Evolutionary conservation across 2,888 invertebrate species (phyloP).

Genomic region (Cabera pusaria): DNA sequence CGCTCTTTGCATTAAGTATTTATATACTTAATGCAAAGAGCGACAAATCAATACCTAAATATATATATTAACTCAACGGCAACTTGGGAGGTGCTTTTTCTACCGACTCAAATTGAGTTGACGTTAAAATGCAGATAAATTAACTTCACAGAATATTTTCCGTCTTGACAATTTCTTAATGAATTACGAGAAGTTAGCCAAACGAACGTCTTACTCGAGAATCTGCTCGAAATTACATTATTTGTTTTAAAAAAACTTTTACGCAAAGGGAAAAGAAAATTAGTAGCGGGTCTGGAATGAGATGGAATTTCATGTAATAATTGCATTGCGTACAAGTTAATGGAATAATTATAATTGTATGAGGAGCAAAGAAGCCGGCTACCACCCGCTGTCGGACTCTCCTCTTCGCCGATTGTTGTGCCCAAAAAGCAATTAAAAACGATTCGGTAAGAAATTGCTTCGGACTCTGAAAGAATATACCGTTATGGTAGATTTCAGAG

Average conservation of each 20-base stretch:
- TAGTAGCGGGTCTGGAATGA: constrained; percentile 46
- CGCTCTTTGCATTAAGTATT: too few species aligned
- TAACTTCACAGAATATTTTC: too few species aligned
- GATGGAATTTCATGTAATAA: constrained; percentile 68
- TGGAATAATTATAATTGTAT: constrained; percentile 81
- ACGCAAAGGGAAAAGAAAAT: constrained; percentile 26
- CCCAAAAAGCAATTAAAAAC: constrained; percentile 78
- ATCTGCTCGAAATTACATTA: constrained; percentile 18
- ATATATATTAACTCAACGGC: too few species aligned
- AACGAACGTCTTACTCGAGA: constrained; percentile 3
- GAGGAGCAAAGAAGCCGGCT: constrained; percentile 69
- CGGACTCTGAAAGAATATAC: constrained; percentile 53
- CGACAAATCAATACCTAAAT: too few species aligned
- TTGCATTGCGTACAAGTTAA: constrained; percentile 73
- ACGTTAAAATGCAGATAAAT: too few species aligned
- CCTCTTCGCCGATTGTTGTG: constrained; percentile 70
- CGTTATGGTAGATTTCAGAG: constrained; percentile 25
- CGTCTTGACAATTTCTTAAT: constrained; percentile 3
- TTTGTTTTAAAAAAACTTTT: constrained; percentile 22
- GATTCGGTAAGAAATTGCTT: constrained; percentile 65
- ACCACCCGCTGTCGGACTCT: constrained; percentile 69
- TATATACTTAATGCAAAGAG: too few species aligned
- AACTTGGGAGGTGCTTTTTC: too few species aligned
- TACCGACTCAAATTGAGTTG: too few species aligned
- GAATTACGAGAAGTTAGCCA: constrained; percentile 7